phyloP scores from a whole-genome alignment of 2,888 invertebrate genomes.

The Metalampra italica region DNA sequence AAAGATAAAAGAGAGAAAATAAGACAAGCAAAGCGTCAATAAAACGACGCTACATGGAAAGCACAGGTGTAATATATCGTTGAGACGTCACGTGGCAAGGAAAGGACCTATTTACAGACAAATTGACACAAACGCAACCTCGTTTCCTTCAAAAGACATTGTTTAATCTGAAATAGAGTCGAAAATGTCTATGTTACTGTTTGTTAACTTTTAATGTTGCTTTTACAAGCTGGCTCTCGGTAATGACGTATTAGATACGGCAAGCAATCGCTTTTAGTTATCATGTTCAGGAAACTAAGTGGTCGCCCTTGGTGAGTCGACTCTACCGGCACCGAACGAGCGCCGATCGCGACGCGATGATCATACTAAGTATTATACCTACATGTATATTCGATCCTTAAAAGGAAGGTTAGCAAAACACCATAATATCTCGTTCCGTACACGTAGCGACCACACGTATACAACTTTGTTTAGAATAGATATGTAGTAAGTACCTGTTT shows the following conservation, averaged over 20 bases:
- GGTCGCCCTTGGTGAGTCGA: constrained; percentile 58
- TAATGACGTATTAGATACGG: not conserved
- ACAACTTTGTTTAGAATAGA: not conserved
- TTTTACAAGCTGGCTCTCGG: no score
- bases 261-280: constrained; percentile 4
- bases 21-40: constrained; percentile 16
- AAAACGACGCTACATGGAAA: constrained; percentile 16
- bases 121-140: not conserved
- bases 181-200: no score
- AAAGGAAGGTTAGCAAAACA: constrained; percentile 41
- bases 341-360: constrained; percentile 29
- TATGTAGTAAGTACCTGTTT: not conserved
- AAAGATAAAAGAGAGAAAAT: constrained; percentile 16
- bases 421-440: constrained; percentile 22
- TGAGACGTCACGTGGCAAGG: not conserved
- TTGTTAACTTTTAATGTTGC: no score
- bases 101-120: not conserved
- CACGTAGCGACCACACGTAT: constrained; percentile 18
- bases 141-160: not conserved
- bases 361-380: constrained; percentile 25
- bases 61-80: constrained; percentile 13
- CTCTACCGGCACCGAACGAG: constrained; percentile 22
- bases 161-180: not conserved
- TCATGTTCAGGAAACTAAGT: constrained; percentile 59
- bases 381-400: constrained; percentile 28